These are phyloP conservation scores for Scomber colias DNA, from an alignment of 2,113 vertebrate genomes.

Conservation along the genomic window DNA sequence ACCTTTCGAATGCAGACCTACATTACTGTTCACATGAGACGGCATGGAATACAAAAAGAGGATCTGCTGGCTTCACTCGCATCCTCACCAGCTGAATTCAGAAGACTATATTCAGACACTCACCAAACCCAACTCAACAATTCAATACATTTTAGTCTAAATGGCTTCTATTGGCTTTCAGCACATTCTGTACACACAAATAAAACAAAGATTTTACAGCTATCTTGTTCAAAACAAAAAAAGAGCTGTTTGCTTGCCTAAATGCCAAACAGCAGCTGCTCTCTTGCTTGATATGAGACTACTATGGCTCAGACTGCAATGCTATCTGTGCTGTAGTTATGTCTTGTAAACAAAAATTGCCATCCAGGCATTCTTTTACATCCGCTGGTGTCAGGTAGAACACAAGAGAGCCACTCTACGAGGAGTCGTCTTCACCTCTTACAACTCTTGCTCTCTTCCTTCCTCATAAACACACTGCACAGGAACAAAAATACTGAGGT, in stretches of 20 bases:
- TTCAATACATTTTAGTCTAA: background rate
- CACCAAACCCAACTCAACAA: background rate
- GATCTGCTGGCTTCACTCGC: background rate
- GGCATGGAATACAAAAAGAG: background rate
- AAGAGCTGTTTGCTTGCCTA: background rate
- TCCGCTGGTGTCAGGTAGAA: background rate
- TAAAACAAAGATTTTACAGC: background rate
- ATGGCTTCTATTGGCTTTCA: slow-evolving; percentile 5
- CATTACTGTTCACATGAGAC: background rate
- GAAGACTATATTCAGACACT: background rate
- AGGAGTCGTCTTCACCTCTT: slow-evolving; percentile 13
- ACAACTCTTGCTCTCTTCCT: background rate
- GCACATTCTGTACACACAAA: background rate
- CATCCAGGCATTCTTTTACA: slow-evolving; percentile 8
- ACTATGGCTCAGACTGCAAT: slow-evolving; percentile 20
- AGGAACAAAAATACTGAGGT: background rate
- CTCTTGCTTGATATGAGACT: background rate
- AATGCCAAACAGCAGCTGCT: slow-evolving; percentile 26
- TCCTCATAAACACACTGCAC: slow-evolving; percentile 1
- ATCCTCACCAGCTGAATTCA: background rate
- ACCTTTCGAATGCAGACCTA: background rate
- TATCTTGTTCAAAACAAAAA: background rate
- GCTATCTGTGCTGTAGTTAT: slow-evolving; percentile 10
- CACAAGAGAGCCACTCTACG: background rate
- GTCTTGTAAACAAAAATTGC: slow-evolving; percentile 40